A percentile compares a stretch with the other conserved stretches of the same genome.
Conservation (phyloP, 2,888 invertebrate species). For the Caradrina kadenii region DNA sequence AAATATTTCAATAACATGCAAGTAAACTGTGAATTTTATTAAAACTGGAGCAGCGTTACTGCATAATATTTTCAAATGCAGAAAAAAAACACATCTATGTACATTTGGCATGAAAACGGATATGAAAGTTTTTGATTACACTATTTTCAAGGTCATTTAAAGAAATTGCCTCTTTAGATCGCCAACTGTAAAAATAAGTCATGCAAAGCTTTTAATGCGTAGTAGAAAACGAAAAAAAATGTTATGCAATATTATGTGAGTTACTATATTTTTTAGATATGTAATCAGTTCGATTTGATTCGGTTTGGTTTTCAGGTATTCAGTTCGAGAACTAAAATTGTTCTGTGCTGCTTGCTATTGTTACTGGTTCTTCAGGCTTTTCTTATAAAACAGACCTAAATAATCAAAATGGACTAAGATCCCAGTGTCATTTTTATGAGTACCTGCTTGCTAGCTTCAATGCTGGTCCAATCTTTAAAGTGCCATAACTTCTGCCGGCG, state of each 20-base stretch:
- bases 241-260: not conserved
- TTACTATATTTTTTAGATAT: not conserved
- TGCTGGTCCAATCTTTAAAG: no score
- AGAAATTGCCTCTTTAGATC: constrained; percentile 21
- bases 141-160: constrained; percentile 43
- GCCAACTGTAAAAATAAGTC: not conserved
- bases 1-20: constrained; percentile 80
- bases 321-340: not conserved
- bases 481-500: no score
- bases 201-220: not conserved
- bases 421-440: no score
- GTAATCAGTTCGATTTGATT: no score
- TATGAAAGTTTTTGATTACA: constrained; percentile 50
- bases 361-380: no score
- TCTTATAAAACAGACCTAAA: no score
- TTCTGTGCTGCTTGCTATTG: no score
- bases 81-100: constrained; percentile 43
- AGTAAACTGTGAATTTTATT: constrained; percentile 69
- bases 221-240: not conserved
- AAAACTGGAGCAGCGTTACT: constrained; percentile 56
- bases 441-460: no score
- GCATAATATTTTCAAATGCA: constrained; percentile 47
- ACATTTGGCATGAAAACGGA: constrained; percentile 41
- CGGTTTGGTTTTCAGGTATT: no score
- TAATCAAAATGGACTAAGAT: no score